phyloP scores from a whole-genome alignment of 35 echinoderm and acorn worm species.

The Acanthaster planci region DNA sequence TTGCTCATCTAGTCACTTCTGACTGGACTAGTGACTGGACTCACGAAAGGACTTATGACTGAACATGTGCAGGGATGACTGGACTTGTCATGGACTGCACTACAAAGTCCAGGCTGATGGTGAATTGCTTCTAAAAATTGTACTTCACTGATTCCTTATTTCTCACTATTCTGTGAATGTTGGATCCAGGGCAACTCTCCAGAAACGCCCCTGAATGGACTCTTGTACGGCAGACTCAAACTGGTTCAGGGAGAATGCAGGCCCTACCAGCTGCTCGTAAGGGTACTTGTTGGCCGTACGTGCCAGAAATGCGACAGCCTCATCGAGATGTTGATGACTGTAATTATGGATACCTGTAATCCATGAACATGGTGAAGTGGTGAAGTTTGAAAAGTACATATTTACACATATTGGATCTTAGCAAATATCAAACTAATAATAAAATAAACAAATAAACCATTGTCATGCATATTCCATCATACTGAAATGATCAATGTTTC shows the following conservation, averaged over 20 bases:
- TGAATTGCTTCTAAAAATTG: too few relatives aligned
- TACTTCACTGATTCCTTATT: too few relatives aligned
- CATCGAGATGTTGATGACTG: constrained; percentile 69
- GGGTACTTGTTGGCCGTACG: constrained; percentile 78
- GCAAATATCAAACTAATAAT: too few relatives aligned
- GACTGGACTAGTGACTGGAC: too few relatives aligned
- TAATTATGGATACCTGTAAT: constrained; percentile 88
- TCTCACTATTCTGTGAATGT: background rate
- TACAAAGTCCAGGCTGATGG: too few relatives aligned
- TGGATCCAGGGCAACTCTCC: constrained; percentile 58
- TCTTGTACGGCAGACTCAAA: constrained; percentile 76
- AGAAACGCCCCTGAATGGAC: constrained; percentile 29
- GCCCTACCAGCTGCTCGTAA: constrained; percentile 63
- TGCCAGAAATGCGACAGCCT: constrained; percentile 65
- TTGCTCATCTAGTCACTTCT: too few relatives aligned
- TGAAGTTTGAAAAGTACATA: background rate
- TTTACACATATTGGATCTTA: background rate
- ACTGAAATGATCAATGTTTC: too few relatives aligned
- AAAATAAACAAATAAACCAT: too few relatives aligned
- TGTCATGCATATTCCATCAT: too few relatives aligned
- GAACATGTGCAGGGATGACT: too few relatives aligned
- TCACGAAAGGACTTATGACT: too few relatives aligned
- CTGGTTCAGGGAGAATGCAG: constrained; percentile 49
- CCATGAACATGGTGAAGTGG: background rate
- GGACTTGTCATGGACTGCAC: too few relatives aligned